Evolutionary conservation across 2,797 vertebrate genomes (phyloP), one percentile per base, ranked within the genome.

Genomic region (Mallotus villosus): DNA sequence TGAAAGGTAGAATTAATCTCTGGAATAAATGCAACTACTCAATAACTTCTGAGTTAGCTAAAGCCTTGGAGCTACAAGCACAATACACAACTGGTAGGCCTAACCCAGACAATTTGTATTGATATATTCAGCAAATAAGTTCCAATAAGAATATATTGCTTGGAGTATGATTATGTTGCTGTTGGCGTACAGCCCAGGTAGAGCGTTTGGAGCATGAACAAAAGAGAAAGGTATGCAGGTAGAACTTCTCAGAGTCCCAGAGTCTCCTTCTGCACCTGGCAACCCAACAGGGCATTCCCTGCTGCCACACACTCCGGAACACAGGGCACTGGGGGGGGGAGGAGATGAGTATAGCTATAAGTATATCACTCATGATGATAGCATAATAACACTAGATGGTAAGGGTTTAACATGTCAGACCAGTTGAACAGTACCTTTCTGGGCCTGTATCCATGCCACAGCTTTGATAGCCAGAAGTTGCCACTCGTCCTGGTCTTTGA

Each of bases 391-490:
- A 55, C 21, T 60, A 22, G 71, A 67, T 49, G 17, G 19, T 34
- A 68, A 12, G 24, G 8, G 61, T 9, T 67, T 19, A 24, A 65
- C 2, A 24, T 2, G 58, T 6, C 4, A 41, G 22, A 22, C 12
- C 57, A 59, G 57, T 22, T 59, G 41, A 46, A 21, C n/a, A 59
- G 57, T 59, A 59, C 94, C 92, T 71, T 92, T 90, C 53, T 88
- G 86, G 41, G 68, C 66, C 32, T 24, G 70, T 69, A 95, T 81
- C 94, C 94, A 94, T 12, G 85, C 74, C 17, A 81, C 74, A 1
- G 94, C 92, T 76, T 96, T 95, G 60, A 83, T 74, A 69, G 92
- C 91, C 82, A 95, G 82, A 64, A 95, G 87, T 57, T 94, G 88
- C 94, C 94, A 95, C 78, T 95, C 94, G 0, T 85, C 85, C 64